Conservation (phyloP, 2,113 vertebrate genomes). For the Mungos mungo region DNA sequence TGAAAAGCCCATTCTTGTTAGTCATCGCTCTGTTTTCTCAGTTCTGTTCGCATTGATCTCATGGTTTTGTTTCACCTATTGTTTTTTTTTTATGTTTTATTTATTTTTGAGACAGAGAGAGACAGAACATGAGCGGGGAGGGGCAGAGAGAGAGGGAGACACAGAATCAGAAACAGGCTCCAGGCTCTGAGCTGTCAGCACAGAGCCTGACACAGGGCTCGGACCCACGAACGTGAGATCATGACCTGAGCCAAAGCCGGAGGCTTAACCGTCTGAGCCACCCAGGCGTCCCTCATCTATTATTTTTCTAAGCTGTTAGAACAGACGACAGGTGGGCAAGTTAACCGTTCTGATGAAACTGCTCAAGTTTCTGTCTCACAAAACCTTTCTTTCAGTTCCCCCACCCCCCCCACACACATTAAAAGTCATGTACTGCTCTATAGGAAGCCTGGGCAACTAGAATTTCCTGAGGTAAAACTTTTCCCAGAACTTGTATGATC, state of each 20-base stretch:
- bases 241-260: no score
- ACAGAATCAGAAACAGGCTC: no score
- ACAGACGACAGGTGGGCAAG: neutral
- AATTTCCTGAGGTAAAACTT: slow-evolving; percentile 38
- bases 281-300: neutral
- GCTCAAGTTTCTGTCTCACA: neutral
- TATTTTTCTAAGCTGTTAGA: neutral
- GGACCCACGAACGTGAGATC: no score
- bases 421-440: neutral
- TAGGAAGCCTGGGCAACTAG: neutral
- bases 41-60: neutral
- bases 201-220: no score
- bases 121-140: no score
- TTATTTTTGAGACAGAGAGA: no score
- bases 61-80: neutral
- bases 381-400: neutral
- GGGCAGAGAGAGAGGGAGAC: no score
- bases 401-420: neutral
- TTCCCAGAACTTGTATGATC: slow-evolving; percentile 58
- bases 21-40: neutral
- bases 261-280: no score
- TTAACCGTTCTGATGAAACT: neutral
- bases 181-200: no score
- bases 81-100: neutral
- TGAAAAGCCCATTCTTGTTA: neutral